Evolutionary conservation across 2,888 invertebrate genomes (phyloP).

Genomic region (Argyresthia goedartella): DNA sequence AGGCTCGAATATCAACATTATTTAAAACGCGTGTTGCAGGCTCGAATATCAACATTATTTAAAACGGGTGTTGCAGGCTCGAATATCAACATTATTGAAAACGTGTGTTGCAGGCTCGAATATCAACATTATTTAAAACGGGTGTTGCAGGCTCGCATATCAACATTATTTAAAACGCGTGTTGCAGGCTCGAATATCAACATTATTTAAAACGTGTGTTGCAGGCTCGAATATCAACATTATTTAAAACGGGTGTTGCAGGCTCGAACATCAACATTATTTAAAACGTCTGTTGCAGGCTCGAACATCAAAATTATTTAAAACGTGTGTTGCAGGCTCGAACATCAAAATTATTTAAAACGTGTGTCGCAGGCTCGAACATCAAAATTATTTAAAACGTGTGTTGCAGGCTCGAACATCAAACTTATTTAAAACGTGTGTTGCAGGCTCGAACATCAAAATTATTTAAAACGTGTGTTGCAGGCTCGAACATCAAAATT

Average conservation of each 20-base stretch:
- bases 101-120: constrained; percentile 78
- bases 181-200: constrained; percentile 92
- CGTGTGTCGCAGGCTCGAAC: constrained; percentile 78
- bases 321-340: constrained; percentile 73
- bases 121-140: constrained; percentile 82
- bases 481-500: constrained; percentile 97
- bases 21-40: constrained; percentile 51
- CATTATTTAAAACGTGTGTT: constrained; percentile 57
- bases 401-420: constrained; percentile 86
- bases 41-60: constrained; percentile 93
- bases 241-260: constrained; percentile 23
- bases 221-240: constrained; percentile 97
- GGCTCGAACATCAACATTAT: constrained; percentile 96
- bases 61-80: constrained; percentile 73
- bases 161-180: constrained; percentile 75
- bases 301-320: constrained; percentile 93
- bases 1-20: constrained; percentile 97
- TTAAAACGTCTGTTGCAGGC: constrained; percentile 51
- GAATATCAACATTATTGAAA: constrained; percentile 88
- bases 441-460: constrained; percentile 93
- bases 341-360: constrained; percentile 88
- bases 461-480: constrained; percentile 54
- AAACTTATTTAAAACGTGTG: constrained; percentile 61
- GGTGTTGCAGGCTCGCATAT: constrained; percentile 85
- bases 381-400: constrained; percentile 82